Percentiles rank a stretch among this genome's conserved stretches.
phyloP scores from a whole-genome alignment of 1,140 invertebrate species.

The Psilanteris sp. region DNA sequence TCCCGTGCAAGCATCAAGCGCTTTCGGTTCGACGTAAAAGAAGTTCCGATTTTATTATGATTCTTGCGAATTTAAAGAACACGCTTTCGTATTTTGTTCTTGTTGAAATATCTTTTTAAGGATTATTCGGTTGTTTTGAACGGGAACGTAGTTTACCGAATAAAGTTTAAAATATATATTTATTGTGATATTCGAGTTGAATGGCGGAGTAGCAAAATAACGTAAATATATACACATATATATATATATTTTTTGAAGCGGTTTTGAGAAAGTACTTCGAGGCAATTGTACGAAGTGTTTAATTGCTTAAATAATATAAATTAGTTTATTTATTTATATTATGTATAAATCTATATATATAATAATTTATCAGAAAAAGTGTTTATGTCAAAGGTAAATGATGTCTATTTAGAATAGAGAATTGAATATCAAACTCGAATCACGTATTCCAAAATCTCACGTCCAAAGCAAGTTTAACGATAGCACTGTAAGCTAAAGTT shows the following conservation, averaged over 20 bases:
- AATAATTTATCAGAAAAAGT: no score
- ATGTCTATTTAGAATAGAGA: slow-evolving; percentile 29
- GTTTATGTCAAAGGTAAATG: slow-evolving; percentile 5
- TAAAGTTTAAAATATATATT: no score
- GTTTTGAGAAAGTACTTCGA: no score
- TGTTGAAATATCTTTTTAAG: not conserved
- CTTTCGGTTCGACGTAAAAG: slow-evolving; percentile 3
- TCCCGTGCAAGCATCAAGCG: slow-evolving; percentile 23
- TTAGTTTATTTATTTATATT: no score
- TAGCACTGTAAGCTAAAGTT: slow-evolving; percentile 40
- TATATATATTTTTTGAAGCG: no score
- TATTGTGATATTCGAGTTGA: no score
- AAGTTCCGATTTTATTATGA: slow-evolving; percentile 29
- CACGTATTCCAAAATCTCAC: slow-evolving; percentile 54
- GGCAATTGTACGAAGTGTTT: no score
- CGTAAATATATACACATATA: no score
- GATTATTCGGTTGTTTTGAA: not conserved
- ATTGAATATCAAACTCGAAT: slow-evolving; percentile 55
- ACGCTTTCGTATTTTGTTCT: slow-evolving; percentile 19
- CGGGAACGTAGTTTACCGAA: no score
- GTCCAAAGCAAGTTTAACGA: slow-evolving; percentile 48
- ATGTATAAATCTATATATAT: no score
- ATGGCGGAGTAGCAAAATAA: no score
- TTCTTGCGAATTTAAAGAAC: slow-evolving; percentile 9
- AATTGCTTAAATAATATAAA: no score